Evolutionary conservation across 1,140 invertebrate genomes (phyloP).

Genomic region (Berghia stephanieae): DNA sequence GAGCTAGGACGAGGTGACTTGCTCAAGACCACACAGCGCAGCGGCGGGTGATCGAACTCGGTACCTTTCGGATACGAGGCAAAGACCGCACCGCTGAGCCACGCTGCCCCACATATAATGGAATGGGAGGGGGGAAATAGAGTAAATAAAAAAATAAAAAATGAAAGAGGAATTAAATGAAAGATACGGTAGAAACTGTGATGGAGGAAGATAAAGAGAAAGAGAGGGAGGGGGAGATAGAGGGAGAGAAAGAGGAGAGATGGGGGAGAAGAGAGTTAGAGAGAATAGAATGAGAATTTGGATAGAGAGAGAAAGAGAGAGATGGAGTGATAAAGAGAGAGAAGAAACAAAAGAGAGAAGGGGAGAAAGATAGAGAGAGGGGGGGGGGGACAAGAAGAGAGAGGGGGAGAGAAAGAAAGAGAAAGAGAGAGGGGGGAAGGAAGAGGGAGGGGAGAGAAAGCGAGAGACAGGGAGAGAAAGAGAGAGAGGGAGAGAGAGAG

Average conservation of each 20-base stretch:
- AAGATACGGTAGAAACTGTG: background rate
- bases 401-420: background rate
- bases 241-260: background rate
- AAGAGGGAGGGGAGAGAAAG: background rate
- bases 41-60: no score
- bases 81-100: no score
- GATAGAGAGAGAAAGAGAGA: background rate
- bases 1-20: no score
- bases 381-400: no score
- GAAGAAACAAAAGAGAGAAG: no score
- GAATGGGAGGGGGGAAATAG: no score
- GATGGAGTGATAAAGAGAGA: constrained; percentile 4
- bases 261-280: background rate
- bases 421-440: background rate
- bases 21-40: no score
- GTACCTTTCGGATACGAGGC: no score
- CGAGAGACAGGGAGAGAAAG: background rate
- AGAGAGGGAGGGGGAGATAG: background rate
- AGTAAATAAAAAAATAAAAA: no score
- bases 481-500: background rate
- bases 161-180: no score
- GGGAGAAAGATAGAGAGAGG: no score
- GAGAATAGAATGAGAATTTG: background rate
- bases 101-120: no score
- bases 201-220: background rate